A percentile compares a stretch with the other conserved stretches of the same genome.
phyloP scores from a whole-genome alignment of 1,140 invertebrate species.

The Telenomus remus region DNA sequence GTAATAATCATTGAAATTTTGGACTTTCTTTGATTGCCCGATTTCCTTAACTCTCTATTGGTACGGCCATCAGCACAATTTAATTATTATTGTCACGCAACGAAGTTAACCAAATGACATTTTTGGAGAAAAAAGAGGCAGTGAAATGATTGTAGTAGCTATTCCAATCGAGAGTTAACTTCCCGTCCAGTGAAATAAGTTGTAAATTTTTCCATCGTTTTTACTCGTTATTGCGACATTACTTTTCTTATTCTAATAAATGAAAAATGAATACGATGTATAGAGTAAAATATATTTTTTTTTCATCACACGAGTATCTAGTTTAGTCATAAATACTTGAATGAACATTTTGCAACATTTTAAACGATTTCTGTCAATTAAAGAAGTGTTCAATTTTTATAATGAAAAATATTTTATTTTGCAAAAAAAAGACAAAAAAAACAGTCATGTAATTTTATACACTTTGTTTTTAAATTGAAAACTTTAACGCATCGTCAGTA shows the following conservation, averaged over 20 bases:
- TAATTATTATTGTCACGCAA: no score
- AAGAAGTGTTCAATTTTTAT: not conserved
- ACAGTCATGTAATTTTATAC: not conserved
- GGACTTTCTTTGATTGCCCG: constrained; percentile 44
- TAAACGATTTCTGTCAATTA: not conserved
- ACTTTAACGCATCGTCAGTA: constrained; percentile 16
- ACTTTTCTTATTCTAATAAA: constrained; percentile 14
- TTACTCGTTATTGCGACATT: constrained; percentile 34
- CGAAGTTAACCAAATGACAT: no score
- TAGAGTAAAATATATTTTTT: constrained; percentile 22
- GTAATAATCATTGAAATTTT: constrained; percentile 66
- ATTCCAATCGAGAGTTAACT: not conserved
- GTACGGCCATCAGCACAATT: not conserved
- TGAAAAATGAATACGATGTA: constrained; percentile 11
- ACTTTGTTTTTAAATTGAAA: not conserved
- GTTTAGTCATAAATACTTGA: constrained; percentile 50
- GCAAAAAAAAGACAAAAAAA: not conserved
- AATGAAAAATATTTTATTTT: not conserved
- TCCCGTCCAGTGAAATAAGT: constrained; percentile 37
- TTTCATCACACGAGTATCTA: constrained; percentile 34
- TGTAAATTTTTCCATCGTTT: constrained; percentile 43
- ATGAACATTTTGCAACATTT: constrained; percentile 1
- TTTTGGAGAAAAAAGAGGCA: no score
- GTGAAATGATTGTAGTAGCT: no score
- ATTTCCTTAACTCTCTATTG: constrained; percentile 29